Evolutionary conservation across 2,888 invertebrate species (phyloP), one percentile per base, ranked within the genome.

Genomic region (Eupithecia dodoneata): DNA sequence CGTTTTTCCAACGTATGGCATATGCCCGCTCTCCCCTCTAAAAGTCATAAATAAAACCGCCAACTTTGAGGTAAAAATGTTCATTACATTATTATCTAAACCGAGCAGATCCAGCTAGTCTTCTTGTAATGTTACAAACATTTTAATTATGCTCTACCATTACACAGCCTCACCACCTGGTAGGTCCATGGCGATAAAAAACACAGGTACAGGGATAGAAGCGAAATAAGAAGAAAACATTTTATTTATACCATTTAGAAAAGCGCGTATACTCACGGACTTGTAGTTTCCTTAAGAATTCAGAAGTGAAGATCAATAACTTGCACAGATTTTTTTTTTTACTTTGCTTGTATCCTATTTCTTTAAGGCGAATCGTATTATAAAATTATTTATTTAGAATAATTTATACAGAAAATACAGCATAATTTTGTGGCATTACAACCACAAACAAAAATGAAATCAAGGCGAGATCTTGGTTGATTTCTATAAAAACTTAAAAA

Each of bases 71-170:
- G 15, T 66, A 66, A 42, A 65, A 66, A 42, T 15, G 15, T 15
- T 4, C 7, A 15, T 42, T 66, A 42, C 42, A 18, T 45, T 47
- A 70, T 70, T 70, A 70, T 70, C 70, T 70, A 70, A 70, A 70
- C 4, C 45, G 30, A 3, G 18, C 70, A 70, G 70, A 70, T 45
- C 44, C 69, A 69, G 47, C 18, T 59, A 63, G 59, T 44, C 65
- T 71, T 55, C 55, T 73, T 63, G 65, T 65, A 18, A 65, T 18
- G 71, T 71, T 45, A 47, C 42, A 63, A 71, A 74, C 47, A 74
- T 74, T 72, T 18, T 63, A 69, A 70, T 63, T 71, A 74, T 74
- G 47, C 74, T 47, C 49, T 65, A 55, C 42, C 67, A 63, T 74
- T 49, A 71, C 74, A 30, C 71, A 63, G 47, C 42, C 71, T 63